Evolutionary conservation across 2,797 vertebrate species (phyloP).

Genomic region (Galagoides demidoff): DNA sequence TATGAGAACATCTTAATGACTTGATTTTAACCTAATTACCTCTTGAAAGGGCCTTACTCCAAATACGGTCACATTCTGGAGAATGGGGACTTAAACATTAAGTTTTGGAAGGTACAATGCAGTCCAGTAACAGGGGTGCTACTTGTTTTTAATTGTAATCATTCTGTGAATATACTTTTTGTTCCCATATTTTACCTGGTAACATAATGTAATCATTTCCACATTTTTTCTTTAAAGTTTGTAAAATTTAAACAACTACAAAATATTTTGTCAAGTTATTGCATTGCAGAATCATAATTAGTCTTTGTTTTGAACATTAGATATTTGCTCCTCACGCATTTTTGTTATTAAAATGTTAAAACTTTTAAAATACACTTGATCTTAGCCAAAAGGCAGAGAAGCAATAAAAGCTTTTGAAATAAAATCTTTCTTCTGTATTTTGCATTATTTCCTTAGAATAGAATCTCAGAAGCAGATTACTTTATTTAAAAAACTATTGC

Average conservation of each 20-base stretch:
- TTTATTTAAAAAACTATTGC: slow-evolving; percentile 33
- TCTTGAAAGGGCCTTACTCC: slow-evolving; percentile 9
- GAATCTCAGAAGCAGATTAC: slow-evolving; percentile 38
- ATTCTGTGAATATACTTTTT: slow-evolving; percentile 48
- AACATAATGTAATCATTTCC: slow-evolving; percentile 41
- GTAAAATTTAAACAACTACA: slow-evolving; percentile 37
- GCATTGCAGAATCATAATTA: neutral
- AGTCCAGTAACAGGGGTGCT: neutral
- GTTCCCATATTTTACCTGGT: slow-evolving; percentile 19
- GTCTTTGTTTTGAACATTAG: slow-evolving; percentile 37
- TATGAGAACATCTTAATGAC: neutral
- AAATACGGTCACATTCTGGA: neutral
- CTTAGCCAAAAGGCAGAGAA: too few species aligned
- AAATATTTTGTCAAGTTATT: slow-evolving; percentile 22
- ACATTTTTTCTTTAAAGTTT: slow-evolving; percentile 29
- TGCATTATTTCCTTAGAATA: slow-evolving; percentile 51
- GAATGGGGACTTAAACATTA: neutral
- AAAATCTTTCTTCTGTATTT: slow-evolving; percentile 31
- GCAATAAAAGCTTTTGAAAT: slow-evolving; percentile 27
- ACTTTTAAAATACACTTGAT: neutral
- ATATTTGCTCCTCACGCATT: neutral
- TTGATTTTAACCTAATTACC: slow-evolving; percentile 6
- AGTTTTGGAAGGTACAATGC: neutral
- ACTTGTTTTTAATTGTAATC: slow-evolving; percentile 28
- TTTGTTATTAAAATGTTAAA: slow-evolving; percentile 1